Conservation (phyloP, 1,140 invertebrate species). For the Philopotamus ludificatus region DNA sequence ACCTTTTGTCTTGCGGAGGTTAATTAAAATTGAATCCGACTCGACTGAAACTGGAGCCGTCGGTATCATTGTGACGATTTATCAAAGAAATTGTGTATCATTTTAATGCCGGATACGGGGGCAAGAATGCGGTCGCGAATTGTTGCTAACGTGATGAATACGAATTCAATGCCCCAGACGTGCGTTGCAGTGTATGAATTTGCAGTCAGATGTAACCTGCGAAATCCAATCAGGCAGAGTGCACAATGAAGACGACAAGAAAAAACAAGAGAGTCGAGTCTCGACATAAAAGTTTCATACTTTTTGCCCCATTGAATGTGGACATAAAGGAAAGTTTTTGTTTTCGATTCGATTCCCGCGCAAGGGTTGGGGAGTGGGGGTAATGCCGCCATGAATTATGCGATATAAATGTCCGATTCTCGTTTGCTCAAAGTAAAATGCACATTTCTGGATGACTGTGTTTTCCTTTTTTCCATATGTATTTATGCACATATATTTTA, state of each 20-base stretch:
- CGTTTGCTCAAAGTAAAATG: not conserved
- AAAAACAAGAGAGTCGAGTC: slow-evolving; percentile 9
- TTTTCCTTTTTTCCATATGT: not conserved
- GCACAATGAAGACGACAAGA: slow-evolving; percentile 12
- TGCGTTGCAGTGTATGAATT: not conserved
- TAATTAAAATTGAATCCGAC: slow-evolving; percentile 25
- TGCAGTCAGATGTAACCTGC: slow-evolving; percentile 12
- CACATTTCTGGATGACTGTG: not conserved
- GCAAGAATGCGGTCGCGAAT: too few species aligned
- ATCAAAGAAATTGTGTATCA: slow-evolving; percentile 3
- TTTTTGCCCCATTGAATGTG: slow-evolving; percentile 15
- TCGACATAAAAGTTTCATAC: slow-evolving; percentile 22
- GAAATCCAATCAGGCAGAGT: slow-evolving; percentile 27
- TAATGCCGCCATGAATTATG: slow-evolving; percentile 23
- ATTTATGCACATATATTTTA: too few species aligned
- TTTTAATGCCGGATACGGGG: slow-evolving; percentile 3
- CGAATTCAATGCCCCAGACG: not conserved
- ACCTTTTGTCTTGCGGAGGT: slow-evolving; percentile 19
- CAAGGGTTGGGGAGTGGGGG: too few species aligned
- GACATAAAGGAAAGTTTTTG: slow-evolving; percentile 24
- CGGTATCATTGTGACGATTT: slow-evolving; percentile 6
- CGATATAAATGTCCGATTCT: slow-evolving; percentile 9
- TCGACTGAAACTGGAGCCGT: slow-evolving; percentile 3
- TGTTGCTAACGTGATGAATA: not conserved
- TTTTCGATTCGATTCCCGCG: slow-evolving; percentile 15